These are phyloP conservation scores for Dendrocopos noguchii DNA, from an alignment of 2,113 vertebrate genomes.

Conservation along the genomic window DNA sequence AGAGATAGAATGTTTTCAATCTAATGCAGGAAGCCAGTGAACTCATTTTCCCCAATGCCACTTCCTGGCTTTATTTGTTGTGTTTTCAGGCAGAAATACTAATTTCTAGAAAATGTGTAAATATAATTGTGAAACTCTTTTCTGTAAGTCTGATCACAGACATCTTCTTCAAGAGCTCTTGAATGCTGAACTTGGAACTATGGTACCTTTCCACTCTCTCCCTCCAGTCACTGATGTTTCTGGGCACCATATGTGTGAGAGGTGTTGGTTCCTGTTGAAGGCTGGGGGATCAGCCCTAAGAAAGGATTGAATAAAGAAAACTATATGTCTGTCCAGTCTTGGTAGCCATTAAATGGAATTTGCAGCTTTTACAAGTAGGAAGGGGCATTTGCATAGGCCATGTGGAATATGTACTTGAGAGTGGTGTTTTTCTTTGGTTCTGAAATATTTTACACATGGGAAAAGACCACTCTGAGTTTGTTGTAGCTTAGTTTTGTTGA, in stretches of 20 bases:
- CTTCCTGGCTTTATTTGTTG: not conserved
- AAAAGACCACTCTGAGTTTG: not conserved
- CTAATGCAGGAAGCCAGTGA: not conserved
- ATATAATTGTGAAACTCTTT: not conserved
- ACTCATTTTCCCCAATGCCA: not conserved
- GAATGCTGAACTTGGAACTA: not conserved
- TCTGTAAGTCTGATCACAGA: not conserved
- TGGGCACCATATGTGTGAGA: not conserved
- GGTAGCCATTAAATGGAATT: not conserved
- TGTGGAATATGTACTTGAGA: not conserved
- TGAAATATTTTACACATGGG: not conserved
- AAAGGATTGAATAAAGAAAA: not conserved
- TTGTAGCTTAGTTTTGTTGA: not conserved
- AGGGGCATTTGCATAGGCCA: not conserved
- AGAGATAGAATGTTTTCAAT: not conserved
- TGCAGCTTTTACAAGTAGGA: not conserved
- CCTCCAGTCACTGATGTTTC: not conserved
- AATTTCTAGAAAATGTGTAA: not conserved
- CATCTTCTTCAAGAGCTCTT: not conserved
- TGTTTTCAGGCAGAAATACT: not conserved
- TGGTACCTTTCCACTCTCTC: not conserved
- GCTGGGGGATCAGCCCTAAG: not conserved
- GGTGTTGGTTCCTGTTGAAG: not conserved
- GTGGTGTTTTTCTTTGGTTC: not conserved
- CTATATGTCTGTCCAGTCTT: accelerated